These are phyloP conservation scores for Sander vitreus DNA, from an alignment of 2,113 vertebrate species.

Conservation along the genomic window DNA sequence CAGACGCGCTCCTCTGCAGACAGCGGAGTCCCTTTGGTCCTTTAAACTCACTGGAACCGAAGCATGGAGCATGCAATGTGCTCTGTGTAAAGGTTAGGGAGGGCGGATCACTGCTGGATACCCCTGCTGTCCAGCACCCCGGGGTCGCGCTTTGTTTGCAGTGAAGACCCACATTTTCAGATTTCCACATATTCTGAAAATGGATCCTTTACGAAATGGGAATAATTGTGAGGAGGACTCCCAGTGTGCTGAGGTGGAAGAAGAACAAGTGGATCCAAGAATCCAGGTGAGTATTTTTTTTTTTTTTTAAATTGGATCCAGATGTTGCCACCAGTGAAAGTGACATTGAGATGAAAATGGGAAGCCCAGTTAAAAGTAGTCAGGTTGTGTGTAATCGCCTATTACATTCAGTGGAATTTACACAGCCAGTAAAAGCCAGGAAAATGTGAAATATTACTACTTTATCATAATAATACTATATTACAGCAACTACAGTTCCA, in stretches of 20 bases:
- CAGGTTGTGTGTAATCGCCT: neutral
- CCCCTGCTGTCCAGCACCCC: constrained; percentile 23
- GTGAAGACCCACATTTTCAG: constrained; percentile 6
- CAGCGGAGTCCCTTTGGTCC: neutral
- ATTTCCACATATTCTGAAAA: constrained; percentile 33
- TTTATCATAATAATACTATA: neutral
- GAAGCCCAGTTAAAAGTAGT: neutral
- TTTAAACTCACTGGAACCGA: neutral
- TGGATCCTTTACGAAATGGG: constrained; percentile 76
- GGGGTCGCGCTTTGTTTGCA: constrained; percentile 59
- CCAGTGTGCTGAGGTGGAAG: constrained; percentile 83
- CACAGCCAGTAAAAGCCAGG: neutral
- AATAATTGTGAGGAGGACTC: constrained; percentile 71
- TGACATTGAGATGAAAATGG: constrained; percentile 17
- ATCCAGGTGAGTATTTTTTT: constrained; percentile 87
- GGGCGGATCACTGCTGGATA: constrained; percentile 27
- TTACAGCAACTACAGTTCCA: neutral
- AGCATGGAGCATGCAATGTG: constrained; percentile 7
- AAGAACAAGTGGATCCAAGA: constrained; percentile 95
- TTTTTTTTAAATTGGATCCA: constrained; percentile 2
- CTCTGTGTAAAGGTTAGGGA: constrained; percentile 18
- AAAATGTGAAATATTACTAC: neutral
- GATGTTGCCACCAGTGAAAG: constrained; percentile 21
- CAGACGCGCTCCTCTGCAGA: constrained; percentile 10
- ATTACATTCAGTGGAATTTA: neutral